Evolutionary conservation across 2,888 invertebrate genomes (phyloP).

Genomic region (Sphecodes monilicornis): DNA sequence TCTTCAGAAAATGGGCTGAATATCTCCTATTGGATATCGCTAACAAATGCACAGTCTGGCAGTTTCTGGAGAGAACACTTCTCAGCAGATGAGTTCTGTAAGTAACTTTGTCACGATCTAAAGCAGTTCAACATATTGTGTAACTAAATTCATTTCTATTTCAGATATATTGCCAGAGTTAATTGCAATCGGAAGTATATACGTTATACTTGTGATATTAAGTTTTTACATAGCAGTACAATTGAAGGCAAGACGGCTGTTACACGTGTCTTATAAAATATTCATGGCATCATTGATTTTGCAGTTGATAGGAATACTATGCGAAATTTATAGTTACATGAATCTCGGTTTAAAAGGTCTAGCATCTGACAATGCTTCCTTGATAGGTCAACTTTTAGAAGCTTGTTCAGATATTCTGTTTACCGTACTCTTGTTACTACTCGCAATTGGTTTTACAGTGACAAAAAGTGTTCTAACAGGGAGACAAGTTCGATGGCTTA

Average conservation of each 20-base stretch:
- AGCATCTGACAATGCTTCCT: conserved; percentile 84
- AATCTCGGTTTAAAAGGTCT: conserved; percentile 91
- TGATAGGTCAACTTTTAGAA: conserved; percentile 90
- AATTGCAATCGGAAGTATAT: conserved; percentile 90
- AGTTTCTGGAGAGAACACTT: conserved; percentile 96
- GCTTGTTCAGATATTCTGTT: conserved; percentile 91
- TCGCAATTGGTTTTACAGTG: conserved; percentile 96
- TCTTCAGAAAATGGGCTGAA: conserved; percentile 88
- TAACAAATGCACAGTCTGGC: conserved; percentile 94
- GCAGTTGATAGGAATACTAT: conserved; percentile 90
- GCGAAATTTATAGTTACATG: conserved; percentile 90
- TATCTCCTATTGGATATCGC: conserved; percentile 91
- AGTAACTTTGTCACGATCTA: conserved; percentile 82
- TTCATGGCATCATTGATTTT: conserved; percentile 90
- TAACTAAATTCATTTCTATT: conserved; percentile 51
- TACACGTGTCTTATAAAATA: conserved; percentile 95
- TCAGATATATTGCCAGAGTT: conserved; percentile 94
- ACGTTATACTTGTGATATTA: conserved; percentile 89
- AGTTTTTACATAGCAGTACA: conserved; percentile 91
- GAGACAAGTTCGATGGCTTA: conserved; percentile 90
- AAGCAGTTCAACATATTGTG: not conserved
- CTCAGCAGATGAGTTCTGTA: conserved; percentile 98
- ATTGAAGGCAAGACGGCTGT: conserved; percentile 91
- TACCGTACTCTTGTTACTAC: conserved; percentile 90
- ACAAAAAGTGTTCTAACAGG: conserved; percentile 92